Evolutionary conservation across 2,888 invertebrate genomes (phyloP).

Genomic region (Cataglyphis albicans): DNA sequence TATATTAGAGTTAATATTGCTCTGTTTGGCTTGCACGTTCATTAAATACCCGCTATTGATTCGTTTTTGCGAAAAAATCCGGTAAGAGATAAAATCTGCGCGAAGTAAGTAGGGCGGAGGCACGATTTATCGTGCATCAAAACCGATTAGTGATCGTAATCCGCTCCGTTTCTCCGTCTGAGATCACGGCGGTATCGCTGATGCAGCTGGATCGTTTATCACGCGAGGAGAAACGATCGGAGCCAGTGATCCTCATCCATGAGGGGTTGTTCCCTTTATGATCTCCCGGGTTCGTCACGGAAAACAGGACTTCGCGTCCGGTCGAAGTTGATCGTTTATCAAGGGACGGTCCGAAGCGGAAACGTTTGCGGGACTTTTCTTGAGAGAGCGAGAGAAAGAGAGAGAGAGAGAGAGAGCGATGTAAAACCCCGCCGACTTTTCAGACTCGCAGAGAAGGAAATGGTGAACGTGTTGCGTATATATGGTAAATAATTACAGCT

Average conservation of each 20-base stretch:
- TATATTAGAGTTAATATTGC: constrained; percentile 26
- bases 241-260: constrained; percentile 68
- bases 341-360: constrained; percentile 63
- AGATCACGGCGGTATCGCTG: constrained; percentile 67
- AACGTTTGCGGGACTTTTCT: constrained; percentile 70
- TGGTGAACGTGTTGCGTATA: constrained; percentile 38
- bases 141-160: constrained; percentile 76
- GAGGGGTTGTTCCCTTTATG: constrained; percentile 20
- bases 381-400: neutral
- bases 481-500: constrained; percentile 41
- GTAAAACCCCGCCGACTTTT: constrained; percentile 54
- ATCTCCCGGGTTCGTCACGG: constrained; percentile 27
- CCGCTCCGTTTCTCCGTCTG: constrained; percentile 73
- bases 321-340: constrained; percentile 70
- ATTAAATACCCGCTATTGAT: constrained; percentile 33
- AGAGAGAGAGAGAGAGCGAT: neutral
- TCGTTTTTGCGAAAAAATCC: constrained; percentile 38
- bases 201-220: constrained; percentile 73
- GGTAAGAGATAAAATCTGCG: constrained; percentile 47
- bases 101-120: constrained; percentile 51
- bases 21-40: constrained; percentile 22
- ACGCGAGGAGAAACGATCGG: constrained; percentile 63
- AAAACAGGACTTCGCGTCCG: constrained; percentile 44
- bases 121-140: constrained; percentile 72
- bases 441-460: constrained; percentile 11